These are phyloP conservation scores for Coreoperca whiteheadi DNA, from an alignment of 2,113 vertebrate species.

Conservation along the genomic window DNA sequence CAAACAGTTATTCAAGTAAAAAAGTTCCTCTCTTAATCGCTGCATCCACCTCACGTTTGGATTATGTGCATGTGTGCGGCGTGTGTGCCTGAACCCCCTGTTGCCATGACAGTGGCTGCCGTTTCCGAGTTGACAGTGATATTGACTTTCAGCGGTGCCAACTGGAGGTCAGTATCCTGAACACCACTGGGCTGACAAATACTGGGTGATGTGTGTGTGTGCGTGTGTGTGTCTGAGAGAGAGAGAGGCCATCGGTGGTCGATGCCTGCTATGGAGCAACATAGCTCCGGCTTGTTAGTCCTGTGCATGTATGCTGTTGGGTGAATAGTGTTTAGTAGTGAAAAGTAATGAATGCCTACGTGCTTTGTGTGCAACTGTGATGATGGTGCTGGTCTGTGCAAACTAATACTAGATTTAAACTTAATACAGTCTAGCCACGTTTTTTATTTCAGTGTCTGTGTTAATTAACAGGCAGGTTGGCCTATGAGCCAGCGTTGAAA, in stretches of 20 bases:
- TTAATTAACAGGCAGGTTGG: conserved; percentile 8
- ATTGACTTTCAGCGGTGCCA: conserved; percentile 68
- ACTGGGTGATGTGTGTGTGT: conserved; percentile 60
- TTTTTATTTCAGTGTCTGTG: not conserved
- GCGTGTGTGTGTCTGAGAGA: not conserved
- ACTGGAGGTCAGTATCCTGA: conserved; percentile 66
- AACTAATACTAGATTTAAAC: not conserved
- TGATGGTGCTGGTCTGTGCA: not conserved
- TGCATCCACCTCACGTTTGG: not conserved
- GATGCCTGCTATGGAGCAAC: conserved; percentile 26
- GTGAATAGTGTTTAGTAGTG: not conserved
- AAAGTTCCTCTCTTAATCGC: not conserved
- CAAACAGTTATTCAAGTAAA: not conserved
- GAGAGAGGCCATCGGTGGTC: conserved; percentile 14
- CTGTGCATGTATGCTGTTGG: not conserved
- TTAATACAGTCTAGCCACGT: not conserved
- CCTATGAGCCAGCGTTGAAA: not conserved
- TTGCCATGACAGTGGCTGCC: conserved; percentile 56
- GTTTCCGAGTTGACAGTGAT: conserved; percentile 45
- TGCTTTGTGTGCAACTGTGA: not conserved
- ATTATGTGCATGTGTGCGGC: not conserved
- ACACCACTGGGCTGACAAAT: conserved; percentile 48
- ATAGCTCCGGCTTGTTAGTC: not conserved
- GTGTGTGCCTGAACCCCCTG: conserved; percentile 3
- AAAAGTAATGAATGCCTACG: conserved; percentile 1